Conservation (phyloP, 1,140 invertebrate genomes). For the Phthorimaea operculella region DNA sequence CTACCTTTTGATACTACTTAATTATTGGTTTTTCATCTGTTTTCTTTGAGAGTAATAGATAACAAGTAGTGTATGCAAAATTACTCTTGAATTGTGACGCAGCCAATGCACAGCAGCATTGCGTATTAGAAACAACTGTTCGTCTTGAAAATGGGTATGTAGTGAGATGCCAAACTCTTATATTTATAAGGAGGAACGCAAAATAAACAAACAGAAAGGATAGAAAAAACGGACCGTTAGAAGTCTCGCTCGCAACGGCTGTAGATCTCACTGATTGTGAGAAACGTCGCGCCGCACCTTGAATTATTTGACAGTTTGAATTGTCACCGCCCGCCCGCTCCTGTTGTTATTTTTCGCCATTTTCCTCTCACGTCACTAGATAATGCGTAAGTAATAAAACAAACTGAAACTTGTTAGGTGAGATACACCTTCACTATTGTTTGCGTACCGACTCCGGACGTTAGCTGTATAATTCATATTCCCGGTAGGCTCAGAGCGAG, state of each 20-base stretch:
- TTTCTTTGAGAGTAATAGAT: too few relatives aligned
- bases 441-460: slow-evolving; percentile 5
- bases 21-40: too few relatives aligned
- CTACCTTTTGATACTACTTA: too few relatives aligned
- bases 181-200: slow-evolving; percentile 56
- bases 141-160: slow-evolving; percentile 59
- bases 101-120: slow-evolving; percentile 23
- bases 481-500: slow-evolving; percentile 1
- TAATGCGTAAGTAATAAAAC: slow-evolving; percentile 40
- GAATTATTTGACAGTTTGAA: slow-evolving; percentile 63
- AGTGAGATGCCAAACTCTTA: slow-evolving; percentile 55
- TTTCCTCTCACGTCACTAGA: slow-evolving; percentile 23
- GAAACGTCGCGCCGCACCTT: slow-evolving; percentile 52
- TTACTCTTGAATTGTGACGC: too few relatives aligned
- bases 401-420: slow-evolving; percentile 23
- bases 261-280: slow-evolving; percentile 62
- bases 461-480: slow-evolving; percentile 5
- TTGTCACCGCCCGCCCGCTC: slow-evolving; percentile 45
- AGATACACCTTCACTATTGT: slow-evolving; percentile 5
- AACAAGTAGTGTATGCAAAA: too few relatives aligned
- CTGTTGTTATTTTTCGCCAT: slow-evolving; percentile 47
- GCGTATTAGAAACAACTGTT: slow-evolving; percentile 58
- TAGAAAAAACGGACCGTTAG: slow-evolving; percentile 41
- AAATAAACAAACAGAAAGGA: slow-evolving; percentile 58
- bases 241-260: slow-evolving; percentile 37